Evolutionary conservation across 2,113 vertebrate genomes (phyloP).

Genomic region (Varanus salvator): DNA sequence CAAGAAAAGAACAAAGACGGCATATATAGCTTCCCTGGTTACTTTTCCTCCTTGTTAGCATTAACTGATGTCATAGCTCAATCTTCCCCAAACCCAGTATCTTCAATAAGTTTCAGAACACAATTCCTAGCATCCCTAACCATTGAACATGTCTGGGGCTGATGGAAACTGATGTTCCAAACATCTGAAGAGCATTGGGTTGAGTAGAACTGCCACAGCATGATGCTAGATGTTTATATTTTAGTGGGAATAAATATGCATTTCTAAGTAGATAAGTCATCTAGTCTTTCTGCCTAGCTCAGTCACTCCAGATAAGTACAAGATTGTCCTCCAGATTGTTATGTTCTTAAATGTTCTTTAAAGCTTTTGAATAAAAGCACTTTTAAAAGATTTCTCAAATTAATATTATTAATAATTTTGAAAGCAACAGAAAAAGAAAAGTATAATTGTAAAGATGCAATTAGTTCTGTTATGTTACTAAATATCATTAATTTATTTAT

Average conservation of each 20-base stretch:
- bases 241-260: neutral
- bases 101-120: no score
- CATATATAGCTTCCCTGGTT: neutral
- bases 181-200: no score
- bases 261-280: neutral
- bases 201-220: no score
- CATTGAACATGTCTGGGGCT: no score
- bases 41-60: neutral
- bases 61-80: neutral
- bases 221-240: no score
- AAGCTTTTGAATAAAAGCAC: neutral
- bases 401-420: neutral
- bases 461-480: neutral
- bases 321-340: neutral
- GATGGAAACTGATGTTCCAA: no score
- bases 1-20: neutral
- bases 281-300: neutral
- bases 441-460: neutral
- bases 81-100: neutral
- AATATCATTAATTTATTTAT: neutral
- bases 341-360: neutral
- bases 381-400: neutral
- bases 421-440: neutral
- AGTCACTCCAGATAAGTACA: neutral
- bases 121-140: no score